These are phyloP conservation scores for Pandion haliaetus DNA, from an alignment of 2,113 vertebrate genomes.

Conservation along the genomic window DNA sequence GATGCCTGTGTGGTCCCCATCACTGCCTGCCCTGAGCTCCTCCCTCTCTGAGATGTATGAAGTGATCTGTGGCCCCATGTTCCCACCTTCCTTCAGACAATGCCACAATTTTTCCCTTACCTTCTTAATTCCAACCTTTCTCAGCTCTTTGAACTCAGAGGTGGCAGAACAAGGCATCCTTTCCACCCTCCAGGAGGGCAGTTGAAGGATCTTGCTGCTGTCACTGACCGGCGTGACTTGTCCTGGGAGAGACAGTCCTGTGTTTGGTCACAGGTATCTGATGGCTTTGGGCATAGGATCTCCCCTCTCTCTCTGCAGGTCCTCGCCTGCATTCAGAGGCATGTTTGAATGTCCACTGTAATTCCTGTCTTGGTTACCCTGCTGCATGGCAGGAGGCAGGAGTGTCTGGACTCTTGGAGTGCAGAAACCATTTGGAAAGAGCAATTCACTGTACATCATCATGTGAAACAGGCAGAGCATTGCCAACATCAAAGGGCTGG, in stretches of 20 bases:
- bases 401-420: background rate
- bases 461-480: background rate
- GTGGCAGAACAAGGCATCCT: background rate
- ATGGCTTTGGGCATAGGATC: background rate
- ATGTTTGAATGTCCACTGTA: background rate
- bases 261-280: background rate
- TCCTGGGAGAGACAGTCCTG: background rate
- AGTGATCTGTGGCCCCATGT: background rate
- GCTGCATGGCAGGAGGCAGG: background rate
- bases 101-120: background rate
- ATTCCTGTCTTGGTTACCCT: background rate
- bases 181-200: background rate
- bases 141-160: background rate
- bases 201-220: background rate
- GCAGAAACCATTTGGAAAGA: background rate
- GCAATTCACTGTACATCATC: accelerated
- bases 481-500: background rate
- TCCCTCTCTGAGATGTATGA: background rate
- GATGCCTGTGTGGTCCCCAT: background rate
- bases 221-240: background rate
- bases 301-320: background rate
- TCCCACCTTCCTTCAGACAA: background rate
- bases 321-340: background rate
- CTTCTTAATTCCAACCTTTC: background rate
- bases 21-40: background rate